Conservation (phyloP, 2,797 vertebrate species). For the Crenuchus spilurus region DNA sequence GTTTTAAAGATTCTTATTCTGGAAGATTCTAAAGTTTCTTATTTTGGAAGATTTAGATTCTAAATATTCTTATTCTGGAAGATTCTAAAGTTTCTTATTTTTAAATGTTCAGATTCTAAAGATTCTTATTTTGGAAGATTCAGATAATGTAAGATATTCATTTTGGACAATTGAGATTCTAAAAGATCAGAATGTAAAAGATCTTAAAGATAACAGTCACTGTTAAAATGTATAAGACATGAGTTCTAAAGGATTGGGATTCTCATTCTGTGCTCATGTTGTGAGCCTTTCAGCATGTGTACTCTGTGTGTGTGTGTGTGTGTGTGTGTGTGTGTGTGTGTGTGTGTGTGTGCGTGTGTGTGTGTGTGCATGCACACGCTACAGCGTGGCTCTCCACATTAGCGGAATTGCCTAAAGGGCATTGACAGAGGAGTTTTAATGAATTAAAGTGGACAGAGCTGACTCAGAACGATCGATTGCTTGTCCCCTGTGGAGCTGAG, state of each 20-base stretch:
- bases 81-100: too few relatives aligned
- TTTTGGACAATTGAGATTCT: too few relatives aligned
- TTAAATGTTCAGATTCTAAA: too few relatives aligned
- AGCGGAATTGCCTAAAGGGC: conserved; percentile 78
- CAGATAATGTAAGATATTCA: too few relatives aligned
- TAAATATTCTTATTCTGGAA: too few relatives aligned
- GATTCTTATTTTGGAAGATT: too few relatives aligned
- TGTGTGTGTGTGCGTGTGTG: conserved; percentile 9
- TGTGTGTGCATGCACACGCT: conserved; percentile 51
- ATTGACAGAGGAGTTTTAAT: conserved; percentile 77
- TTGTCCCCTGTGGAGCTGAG: conserved; percentile 67
- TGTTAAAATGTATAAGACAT: too few relatives aligned
- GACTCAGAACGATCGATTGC: conserved; percentile 80
- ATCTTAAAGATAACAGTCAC: too few relatives aligned
- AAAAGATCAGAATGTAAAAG: too few relatives aligned
- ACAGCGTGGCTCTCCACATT: conserved; percentile 69
- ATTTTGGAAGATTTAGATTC: too few relatives aligned
- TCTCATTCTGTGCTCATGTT: background rate
- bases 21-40: too few relatives aligned
- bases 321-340: conserved; percentile 14
- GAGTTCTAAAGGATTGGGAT: background rate
- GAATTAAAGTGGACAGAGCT: conserved; percentile 83
- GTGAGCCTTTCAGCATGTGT: background rate
- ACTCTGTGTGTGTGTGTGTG: conserved; percentile 1
- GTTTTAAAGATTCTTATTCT: too few relatives aligned